Evolutionary conservation across 2,888 invertebrate species (phyloP).

Genomic region (Ischnura elegans): DNA sequence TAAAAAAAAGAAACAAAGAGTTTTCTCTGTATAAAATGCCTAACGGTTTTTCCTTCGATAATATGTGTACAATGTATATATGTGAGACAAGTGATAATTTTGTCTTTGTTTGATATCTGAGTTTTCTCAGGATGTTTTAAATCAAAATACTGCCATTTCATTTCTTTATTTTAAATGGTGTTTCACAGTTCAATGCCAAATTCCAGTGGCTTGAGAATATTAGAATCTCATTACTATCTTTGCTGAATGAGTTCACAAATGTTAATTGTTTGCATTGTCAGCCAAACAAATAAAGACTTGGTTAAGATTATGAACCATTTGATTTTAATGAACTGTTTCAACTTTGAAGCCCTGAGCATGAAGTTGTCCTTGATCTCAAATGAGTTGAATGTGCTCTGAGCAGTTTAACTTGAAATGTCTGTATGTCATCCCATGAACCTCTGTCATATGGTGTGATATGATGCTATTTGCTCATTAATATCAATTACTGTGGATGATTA

Average conservation of each 20-base stretch:
- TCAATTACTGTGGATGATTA: constrained; percentile 58
- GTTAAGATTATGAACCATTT: constrained; percentile 26
- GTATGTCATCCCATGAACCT: constrained; percentile 59
- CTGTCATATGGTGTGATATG: constrained; percentile 66
- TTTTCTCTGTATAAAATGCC: constrained; percentile 43
- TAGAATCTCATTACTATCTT: neutral
- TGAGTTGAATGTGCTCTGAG: constrained; percentile 28
- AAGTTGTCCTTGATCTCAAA: constrained; percentile 55
- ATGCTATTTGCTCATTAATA: constrained; percentile 66
- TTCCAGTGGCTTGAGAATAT: neutral
- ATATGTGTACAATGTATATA: neutral
- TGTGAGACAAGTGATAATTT: constrained; percentile 59
- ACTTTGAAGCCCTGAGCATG: constrained; percentile 33
- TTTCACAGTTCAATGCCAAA: neutral
- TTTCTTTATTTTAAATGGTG: neutral
- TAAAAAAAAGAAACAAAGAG: constrained; percentile 10
- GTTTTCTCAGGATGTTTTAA: constrained; percentile 53
- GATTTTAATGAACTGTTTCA: constrained; percentile 37
- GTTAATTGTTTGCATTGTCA: constrained; percentile 15
- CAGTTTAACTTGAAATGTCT: constrained; percentile 39
- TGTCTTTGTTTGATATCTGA: constrained; percentile 39
- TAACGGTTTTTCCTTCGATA: constrained; percentile 41
- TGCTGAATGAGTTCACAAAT: neutral
- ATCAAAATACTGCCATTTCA: constrained; percentile 55
- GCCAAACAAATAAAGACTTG: neutral